Conservation (phyloP, 2,113 vertebrate species). For the Amia ocellicauda region DNA sequence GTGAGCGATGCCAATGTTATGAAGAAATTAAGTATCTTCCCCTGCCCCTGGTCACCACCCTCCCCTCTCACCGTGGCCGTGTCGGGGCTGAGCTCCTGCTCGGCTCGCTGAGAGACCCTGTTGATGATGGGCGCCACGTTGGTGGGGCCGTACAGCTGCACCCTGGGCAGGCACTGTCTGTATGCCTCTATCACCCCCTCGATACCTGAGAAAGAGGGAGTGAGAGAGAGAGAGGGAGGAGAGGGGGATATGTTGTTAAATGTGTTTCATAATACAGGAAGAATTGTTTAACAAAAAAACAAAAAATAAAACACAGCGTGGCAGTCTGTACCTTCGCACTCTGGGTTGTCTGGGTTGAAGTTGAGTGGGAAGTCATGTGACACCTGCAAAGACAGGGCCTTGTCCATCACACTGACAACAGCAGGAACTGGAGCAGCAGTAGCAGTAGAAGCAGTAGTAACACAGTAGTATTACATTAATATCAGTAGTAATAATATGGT, state of each 20-base stretch:
- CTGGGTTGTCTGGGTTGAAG: slow-evolving; percentile 98
- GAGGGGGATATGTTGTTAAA: background rate
- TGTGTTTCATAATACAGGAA: too few species aligned
- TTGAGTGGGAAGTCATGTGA: slow-evolving; percentile 98
- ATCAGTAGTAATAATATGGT: too few species aligned
- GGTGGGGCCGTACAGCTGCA: slow-evolving; percentile 94
- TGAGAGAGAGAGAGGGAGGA: background rate
- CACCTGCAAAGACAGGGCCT: slow-evolving; percentile 67
- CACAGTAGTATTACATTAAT: too few species aligned
- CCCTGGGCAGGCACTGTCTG: slow-evolving; percentile 94
- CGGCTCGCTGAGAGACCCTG: slow-evolving; percentile 94
- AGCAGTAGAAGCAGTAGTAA: too few species aligned
- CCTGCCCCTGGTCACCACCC: background rate
- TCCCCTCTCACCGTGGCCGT: slow-evolving; percentile 84
- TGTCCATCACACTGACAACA: background rate
- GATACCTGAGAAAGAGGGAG: slow-evolving; percentile 69
- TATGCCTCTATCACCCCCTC: slow-evolving; percentile 98
- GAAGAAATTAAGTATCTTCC: too few species aligned
- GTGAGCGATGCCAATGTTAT: background rate
- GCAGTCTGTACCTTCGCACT: slow-evolving; percentile 80
- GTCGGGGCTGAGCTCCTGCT: slow-evolving; percentile 94
- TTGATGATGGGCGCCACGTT: slow-evolving; percentile 99
- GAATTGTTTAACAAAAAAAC: background rate
- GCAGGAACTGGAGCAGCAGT: too few species aligned
- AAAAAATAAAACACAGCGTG: background rate